phyloP scores from a whole-genome alignment of 2,797 vertebrate genomes.

The Tamandua tetradactyla region DNA sequence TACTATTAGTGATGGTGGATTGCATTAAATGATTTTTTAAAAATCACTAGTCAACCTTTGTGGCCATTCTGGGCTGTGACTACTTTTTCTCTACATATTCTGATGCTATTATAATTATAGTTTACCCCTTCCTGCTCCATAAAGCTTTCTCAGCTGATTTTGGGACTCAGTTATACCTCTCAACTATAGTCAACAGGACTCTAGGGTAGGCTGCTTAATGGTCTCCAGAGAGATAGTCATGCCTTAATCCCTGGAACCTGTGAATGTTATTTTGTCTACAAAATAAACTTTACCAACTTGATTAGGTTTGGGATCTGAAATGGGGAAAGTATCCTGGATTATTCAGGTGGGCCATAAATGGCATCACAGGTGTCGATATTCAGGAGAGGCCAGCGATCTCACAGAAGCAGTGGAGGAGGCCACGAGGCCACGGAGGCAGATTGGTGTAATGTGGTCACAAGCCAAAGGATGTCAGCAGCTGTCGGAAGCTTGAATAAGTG shows the following conservation, averaged over 20 bases:
- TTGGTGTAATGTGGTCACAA: not conserved
- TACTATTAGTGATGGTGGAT: not conserved
- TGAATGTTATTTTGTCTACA: not conserved
- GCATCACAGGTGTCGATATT: not conserved
- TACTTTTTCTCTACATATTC: not conserved
- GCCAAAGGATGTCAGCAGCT: not conserved
- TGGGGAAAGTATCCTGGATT: not conserved
- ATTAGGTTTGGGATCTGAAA: not conserved
- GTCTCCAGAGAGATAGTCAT: not conserved
- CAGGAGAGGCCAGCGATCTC: not conserved
- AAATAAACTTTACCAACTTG: not conserved
- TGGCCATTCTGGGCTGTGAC: not conserved
- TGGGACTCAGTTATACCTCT: not conserved
- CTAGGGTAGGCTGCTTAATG: not conserved
- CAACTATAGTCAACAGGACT: not conserved
- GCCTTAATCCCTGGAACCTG: not conserved
- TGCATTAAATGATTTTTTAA: not conserved
- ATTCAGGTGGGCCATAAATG: not conserved
- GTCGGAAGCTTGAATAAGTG: not conserved
- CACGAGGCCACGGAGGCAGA: not conserved
- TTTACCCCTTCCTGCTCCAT: not conserved
- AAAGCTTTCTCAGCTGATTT: not conserved
- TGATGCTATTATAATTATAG: not conserved
- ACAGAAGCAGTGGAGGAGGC: not conserved
- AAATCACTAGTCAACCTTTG: not conserved